Conservation (phyloP, 2,797 vertebrate species). For the Octomys mimax region DNA sequence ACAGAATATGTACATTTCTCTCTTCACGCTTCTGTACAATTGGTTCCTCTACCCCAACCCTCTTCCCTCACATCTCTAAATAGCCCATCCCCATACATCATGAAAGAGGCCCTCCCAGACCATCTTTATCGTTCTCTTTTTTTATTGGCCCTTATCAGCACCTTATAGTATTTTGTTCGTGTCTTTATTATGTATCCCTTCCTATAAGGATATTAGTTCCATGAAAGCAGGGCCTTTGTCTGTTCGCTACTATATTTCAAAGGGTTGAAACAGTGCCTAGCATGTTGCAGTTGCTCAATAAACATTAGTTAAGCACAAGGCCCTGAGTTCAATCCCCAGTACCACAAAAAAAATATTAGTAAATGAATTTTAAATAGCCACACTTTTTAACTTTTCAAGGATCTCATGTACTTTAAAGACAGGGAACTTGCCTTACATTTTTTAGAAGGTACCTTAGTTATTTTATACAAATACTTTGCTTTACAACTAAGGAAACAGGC, state of each 20-base stretch:
- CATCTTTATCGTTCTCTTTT: not conserved
- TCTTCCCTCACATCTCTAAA: constrained; percentile 22
- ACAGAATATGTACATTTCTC: not conserved
- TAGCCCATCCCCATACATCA: not conserved
- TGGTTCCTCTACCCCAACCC: not conserved
- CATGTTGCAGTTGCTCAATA: constrained; percentile 29
- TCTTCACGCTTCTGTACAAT: not conserved
- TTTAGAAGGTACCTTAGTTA: constrained; percentile 55
- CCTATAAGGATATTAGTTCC: not conserved
- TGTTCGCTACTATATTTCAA: not conserved
- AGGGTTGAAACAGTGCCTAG: constrained; percentile 9
- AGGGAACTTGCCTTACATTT: not conserved
- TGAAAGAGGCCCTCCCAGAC: not conserved
- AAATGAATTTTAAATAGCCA: constrained; percentile 26
- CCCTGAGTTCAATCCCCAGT: not conserved
- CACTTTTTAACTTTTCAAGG: constrained; percentile 33
- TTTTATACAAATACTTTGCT: not conserved
- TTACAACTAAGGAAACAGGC: constrained; percentile 46
- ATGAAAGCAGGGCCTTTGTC: not conserved
- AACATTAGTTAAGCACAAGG: not conserved
- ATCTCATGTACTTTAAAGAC: not conserved
- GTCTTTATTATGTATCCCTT: not conserved
- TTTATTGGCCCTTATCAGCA: not conserved
- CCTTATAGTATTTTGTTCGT: not conserved
- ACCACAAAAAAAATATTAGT: not conserved